Conservation (phyloP, 2,113 vertebrate species). For the Calyptomena viridis region DNA sequence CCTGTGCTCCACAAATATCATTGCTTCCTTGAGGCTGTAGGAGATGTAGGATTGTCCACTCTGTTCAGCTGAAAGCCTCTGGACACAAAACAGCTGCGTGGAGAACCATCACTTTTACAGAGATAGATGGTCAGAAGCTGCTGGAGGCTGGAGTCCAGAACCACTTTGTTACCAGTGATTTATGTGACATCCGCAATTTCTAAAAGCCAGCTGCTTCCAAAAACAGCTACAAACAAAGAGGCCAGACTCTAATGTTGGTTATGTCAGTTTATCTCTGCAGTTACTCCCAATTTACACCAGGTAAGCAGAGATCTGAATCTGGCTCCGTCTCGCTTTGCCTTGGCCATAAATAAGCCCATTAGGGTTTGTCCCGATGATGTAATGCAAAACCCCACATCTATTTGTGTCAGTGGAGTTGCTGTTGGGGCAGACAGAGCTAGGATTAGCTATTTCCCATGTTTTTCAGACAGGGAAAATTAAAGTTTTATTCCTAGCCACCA, state of each 20-base stretch:
- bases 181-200: conserved; percentile 40
- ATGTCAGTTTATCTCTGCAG: conserved; percentile 30
- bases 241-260: conserved; percentile 19
- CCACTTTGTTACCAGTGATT: conserved; percentile 51
- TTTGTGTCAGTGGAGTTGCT: conserved; percentile 5
- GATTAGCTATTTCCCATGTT: background rate
- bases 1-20: background rate
- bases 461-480: background rate
- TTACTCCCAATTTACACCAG: conserved; percentile 44
- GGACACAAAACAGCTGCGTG: conserved; percentile 56
- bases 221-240: conserved; percentile 33
- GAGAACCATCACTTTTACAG: background rate
- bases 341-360: conserved; percentile 34
- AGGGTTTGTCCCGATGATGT: conserved; percentile 3
- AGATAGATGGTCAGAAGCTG: conserved; percentile 45
- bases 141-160: conserved; percentile 43
- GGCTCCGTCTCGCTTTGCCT: background rate
- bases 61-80: conserved; percentile 37
- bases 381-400: background rate
- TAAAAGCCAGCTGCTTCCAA: conserved; percentile 63
- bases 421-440: background rate
- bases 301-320: conserved; percentile 44
- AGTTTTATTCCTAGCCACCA: background rate
- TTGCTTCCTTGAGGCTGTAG: conserved; percentile 47
- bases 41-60: conserved; percentile 42